Evolutionary conservation across 2,888 invertebrate species (phyloP).

Genomic region (Chloroclysta siterata): DNA sequence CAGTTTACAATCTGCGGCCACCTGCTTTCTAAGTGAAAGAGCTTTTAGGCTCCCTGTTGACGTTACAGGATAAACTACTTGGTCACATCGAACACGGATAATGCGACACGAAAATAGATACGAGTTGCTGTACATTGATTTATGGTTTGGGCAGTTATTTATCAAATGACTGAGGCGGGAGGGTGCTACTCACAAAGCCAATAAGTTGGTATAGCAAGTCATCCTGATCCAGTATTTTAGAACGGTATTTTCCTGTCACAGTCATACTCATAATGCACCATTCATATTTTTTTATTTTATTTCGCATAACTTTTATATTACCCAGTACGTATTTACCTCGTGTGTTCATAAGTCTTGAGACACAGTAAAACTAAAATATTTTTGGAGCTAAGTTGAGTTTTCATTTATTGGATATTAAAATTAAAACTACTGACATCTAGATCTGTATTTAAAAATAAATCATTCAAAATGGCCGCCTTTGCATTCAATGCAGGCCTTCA

Average conservation of each 20-base stretch:
- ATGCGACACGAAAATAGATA: slow-evolving; percentile 46
- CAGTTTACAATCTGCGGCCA: not conserved
- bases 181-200: slow-evolving; percentile 33
- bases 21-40: slow-evolving; percentile 7
- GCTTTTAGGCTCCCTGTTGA: slow-evolving; percentile 60
- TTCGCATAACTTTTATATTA: too few relatives aligned
- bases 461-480: too few relatives aligned
- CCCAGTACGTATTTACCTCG: too few relatives aligned
- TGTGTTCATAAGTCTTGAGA: too few relatives aligned
- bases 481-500: too few relatives aligned
- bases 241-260: not conserved
- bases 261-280: too few relatives aligned
- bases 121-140: slow-evolving; percentile 56
- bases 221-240: not conserved
- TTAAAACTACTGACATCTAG: too few relatives aligned
- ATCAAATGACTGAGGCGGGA: slow-evolving; percentile 64
- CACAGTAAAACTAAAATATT: too few relatives aligned
- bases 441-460: too few relatives aligned
- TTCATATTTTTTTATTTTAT: too few relatives aligned
- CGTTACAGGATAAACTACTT: slow-evolving; percentile 46
- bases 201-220: not conserved
- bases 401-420: too few relatives aligned
- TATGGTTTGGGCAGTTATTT: slow-evolving; percentile 69
- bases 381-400: too few relatives aligned
- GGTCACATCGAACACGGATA: slow-evolving; percentile 60